Percentiles rank a stretch among this genome's conserved stretches.
These are phyloP conservation scores for Cephus nigrinus DNA, from an alignment of 2,888 invertebrate species.

Conservation along the genomic window DNA sequence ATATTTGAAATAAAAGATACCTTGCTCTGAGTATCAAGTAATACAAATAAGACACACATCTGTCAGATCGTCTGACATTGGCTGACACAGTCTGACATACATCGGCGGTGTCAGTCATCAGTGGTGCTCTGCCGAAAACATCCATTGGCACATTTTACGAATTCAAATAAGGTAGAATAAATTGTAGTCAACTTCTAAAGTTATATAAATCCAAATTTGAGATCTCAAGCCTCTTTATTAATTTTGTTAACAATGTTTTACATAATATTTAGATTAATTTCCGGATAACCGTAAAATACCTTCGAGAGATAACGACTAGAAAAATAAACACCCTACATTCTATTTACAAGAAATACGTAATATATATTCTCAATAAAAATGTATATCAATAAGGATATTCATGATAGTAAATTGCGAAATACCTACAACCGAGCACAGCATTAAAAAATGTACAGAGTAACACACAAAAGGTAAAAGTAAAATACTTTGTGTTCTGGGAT, in stretches of 20 bases:
- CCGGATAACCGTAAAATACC: not conserved
- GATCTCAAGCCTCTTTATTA: not conserved
- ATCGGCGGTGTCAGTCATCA: too few species aligned
- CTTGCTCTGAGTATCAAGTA: not conserved
- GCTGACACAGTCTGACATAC: too few species aligned
- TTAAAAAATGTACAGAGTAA: not conserved
- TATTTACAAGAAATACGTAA: not conserved
- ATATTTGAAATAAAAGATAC: not conserved
- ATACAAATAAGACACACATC: not conserved
- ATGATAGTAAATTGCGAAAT: not conserved
- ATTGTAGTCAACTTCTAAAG: not conserved
- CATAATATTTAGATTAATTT: not conserved
- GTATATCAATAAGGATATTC: not conserved
- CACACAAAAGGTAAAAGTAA: not conserved
- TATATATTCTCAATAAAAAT: not conserved
- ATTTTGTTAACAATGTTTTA: not conserved
- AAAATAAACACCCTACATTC: slow-evolving; percentile 1
- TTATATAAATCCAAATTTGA: not conserved
- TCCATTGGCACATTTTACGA: not conserved
- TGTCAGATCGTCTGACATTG: not conserved
- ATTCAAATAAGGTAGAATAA: not conserved
- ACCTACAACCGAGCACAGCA: not conserved
- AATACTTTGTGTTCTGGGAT: not conserved
- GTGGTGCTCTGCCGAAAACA: too few species aligned
- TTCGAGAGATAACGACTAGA: slow-evolving; percentile 1